Percentiles rank a stretch among this genome's conserved stretches.
Conservation (phyloP, 2,797 vertebrate species). For the Myotis vivesi region DNA sequence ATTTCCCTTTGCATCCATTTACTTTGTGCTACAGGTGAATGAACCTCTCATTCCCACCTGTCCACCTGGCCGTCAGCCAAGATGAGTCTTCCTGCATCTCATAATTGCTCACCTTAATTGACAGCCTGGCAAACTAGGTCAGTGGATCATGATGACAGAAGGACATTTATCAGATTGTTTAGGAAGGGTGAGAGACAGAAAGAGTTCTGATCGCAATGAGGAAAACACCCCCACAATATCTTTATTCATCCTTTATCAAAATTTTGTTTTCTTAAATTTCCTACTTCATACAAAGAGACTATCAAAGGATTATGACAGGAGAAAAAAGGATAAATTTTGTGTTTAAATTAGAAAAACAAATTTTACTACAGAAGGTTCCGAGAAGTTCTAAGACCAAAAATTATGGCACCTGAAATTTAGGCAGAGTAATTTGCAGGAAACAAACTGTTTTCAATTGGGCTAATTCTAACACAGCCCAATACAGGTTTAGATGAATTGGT, state of each 20-base stretch:
- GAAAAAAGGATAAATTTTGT: neutral
- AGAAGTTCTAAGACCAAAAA: slow-evolving; percentile 17
- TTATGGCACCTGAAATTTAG: neutral
- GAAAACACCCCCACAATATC: neutral
- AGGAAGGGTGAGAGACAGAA: neutral
- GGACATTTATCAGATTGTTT: neutral
- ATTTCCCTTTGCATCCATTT: slow-evolving; percentile 15
- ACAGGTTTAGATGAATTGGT: neutral
- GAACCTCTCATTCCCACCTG: slow-evolving; percentile 27
- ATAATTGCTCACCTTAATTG: neutral
- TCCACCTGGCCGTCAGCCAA: slow-evolving; percentile 33
- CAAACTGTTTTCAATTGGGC: neutral
- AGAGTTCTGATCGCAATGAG: neutral
- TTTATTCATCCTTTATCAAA: neutral
- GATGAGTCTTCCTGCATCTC: neutral
- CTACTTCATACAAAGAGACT: neutral
- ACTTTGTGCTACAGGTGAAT: slow-evolving; percentile 14
- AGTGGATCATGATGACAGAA: neutral
- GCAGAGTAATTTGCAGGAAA: neutral
- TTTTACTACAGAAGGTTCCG: neutral
- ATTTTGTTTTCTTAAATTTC: neutral
- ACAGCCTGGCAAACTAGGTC: neutral
- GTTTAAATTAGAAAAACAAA: slow-evolving; percentile 13
- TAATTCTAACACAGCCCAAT: slow-evolving; percentile 1
- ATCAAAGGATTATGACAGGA: neutral